Base-by-base conservation (phyloP, 2,888 invertebrate species). In the Neocrepidodera transversa region DNA sequence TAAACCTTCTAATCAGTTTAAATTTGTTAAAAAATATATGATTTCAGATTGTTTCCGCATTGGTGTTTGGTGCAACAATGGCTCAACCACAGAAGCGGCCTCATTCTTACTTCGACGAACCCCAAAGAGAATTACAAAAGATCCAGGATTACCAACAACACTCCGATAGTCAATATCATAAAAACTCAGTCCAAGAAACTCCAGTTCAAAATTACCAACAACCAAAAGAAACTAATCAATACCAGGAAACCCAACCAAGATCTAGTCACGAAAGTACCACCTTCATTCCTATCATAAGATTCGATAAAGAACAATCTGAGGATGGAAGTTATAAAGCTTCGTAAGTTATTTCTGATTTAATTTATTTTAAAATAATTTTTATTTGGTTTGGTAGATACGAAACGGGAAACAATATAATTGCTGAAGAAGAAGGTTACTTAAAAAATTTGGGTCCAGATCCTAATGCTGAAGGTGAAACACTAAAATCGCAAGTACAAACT, bases 311-410 rank as follows among this genome's bases (percentile, higher is more conserved):
- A 76, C 92, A 92, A 75, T 90, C 89, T 64, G 87, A 86, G 65
- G 92, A 91, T 79, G 92, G 92, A 71, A 91, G 91, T 74, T 92
- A 92, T 78, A 91, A 90, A 80, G 87, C 91, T 59, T 78, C 89
- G 90, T 89, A 82, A 83, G 85, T 82, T 36, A 64, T 65, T 32
- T 3, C 11, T 32, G 3, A 28, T 28, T 5, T 28, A 7, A 4
- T 8, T 8, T 8, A 28, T 28, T 10, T 7, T 28, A 13, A 43
- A 43, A 7, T 1, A n/a, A 32, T 16, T 20, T 35, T 8, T 35
- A 17, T 8, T 2, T 17, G 16, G 6, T 14, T 32, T 36, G 36
- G 10, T 14, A 90, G 90, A 67, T 92, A 91, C 74, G 92, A 92
- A 79, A 92, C 92, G 60, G 92, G 92, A 16, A 92, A 92, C 81